Base-by-base conservation (phyloP, 2,888 invertebrate genomes). In the Lasioglossum zephyrum region DNA sequence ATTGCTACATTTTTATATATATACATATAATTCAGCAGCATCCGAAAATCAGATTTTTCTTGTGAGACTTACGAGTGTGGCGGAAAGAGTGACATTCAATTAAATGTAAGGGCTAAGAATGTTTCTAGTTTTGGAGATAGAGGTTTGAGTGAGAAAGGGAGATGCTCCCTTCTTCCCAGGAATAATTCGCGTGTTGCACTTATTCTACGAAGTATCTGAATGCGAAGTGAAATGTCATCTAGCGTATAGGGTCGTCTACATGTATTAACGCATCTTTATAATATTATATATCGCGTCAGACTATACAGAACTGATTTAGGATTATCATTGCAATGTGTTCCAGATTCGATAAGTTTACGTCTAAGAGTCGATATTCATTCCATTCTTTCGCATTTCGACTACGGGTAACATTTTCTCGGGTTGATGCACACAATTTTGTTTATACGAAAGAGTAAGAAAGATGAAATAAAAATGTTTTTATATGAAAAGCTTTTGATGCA, bases 391-490 rank as follows among this genome's bases (percentile, higher is more conserved):
- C 81, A 77, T 87, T 63, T 79, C 79, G 49, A 85, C 16, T 76
- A 76, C 72, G 26, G 66, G 60, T 84, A 90, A 90, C 72, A 60
- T 81, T 13, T 13, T 78, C 39, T 16, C 73, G 82, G 77, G 53
- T 83, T 66, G 57, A 79, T 82, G 41, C 74, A 75, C 77, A 41
- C 49, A 41, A 74, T 85, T 87, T 82, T 85, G 81, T 91, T 91
- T 88, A 82, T 83, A 90, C 76, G 22, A 22, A 69, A 22, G 44
- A 85, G 36, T 86, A 73, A 44, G 39, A 73, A 63, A 18, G 31
- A 63, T 18, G 31, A 72, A 87, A 91, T 87, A 91, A 91, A 91
- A 90, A 86, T 88, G 83, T 91, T 91, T 44, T 90, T 91, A 75
- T 91, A 91, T 79, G 72, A 85, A 88, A 85, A 44, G 44, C n/a